Conservation (phyloP, 2,113 vertebrate genomes). For the Ailuropoda melanoleuca region DNA sequence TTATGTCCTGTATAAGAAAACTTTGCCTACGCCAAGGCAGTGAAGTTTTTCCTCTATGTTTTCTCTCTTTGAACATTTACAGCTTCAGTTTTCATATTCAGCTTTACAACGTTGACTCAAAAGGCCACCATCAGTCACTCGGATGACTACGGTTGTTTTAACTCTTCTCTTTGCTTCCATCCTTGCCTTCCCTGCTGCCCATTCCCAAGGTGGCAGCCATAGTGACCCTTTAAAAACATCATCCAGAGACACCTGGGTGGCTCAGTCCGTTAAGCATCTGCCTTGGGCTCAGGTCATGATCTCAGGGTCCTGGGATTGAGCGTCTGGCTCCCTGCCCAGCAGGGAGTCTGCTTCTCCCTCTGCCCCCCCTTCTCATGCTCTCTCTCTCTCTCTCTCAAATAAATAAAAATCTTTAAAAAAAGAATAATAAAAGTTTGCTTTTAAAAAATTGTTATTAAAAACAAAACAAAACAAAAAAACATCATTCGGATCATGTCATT, state of each 20-base stretch:
- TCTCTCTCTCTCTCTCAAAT: background rate
- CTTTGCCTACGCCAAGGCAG: background rate
- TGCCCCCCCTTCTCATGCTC: background rate
- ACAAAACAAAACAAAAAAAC: background rate
- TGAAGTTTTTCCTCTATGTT: background rate
- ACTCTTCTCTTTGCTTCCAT: background rate
- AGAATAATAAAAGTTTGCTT: background rate
- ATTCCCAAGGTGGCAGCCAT: background rate
- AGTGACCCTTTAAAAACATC: background rate
- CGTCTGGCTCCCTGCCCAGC: background rate
- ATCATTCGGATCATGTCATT: background rate
- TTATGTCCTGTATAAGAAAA: background rate
- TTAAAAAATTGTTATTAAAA: background rate
- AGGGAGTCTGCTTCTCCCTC: background rate
- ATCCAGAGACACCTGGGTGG: background rate
- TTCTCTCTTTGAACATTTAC: background rate
- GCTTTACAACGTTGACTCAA: background rate
- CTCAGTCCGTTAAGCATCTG: background rate
- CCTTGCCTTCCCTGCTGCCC: background rate
- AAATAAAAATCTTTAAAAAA: background rate
- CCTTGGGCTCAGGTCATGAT: background rate
- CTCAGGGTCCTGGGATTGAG: background rate
- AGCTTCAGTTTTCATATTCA: background rate
- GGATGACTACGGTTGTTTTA: background rate
- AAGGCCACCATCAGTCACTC: background rate